Conservation (phyloP, 1,140 invertebrate genomes). For the Sarcophaga bullata region DNA sequence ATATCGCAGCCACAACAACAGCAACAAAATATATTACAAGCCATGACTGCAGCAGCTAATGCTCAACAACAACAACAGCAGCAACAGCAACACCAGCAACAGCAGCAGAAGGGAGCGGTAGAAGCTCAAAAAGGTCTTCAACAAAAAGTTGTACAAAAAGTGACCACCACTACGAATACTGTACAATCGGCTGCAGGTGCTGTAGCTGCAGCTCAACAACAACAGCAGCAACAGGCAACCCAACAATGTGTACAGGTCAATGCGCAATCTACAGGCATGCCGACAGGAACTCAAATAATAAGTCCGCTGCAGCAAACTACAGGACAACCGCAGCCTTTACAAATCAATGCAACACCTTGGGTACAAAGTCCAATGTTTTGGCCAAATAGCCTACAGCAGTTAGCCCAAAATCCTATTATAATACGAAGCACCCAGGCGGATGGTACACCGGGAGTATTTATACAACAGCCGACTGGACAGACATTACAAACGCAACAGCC, state of each 20-base stretch:
- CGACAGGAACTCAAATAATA: slow-evolving; percentile 73
- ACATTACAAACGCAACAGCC: slow-evolving; percentile 59
- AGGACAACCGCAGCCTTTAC: slow-evolving; percentile 71
- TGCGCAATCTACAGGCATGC: slow-evolving; percentile 69
- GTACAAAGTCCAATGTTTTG: slow-evolving; percentile 73
- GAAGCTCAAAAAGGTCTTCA: slow-evolving; percentile 64
- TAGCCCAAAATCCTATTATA: slow-evolving; percentile 83
- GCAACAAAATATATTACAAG: slow-evolving; percentile 59
- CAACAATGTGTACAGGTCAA: slow-evolving; percentile 73
- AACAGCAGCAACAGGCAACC: slow-evolving; percentile 64
- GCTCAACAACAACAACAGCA: slow-evolving; percentile 47
- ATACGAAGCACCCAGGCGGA: slow-evolving; percentile 83
- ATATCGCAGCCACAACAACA: slow-evolving; percentile 76
- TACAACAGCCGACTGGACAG: slow-evolving; percentile 78
- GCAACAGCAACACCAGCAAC: slow-evolving; percentile 52
- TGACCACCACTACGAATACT: slow-evolving; percentile 65
- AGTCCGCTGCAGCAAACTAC: slow-evolving; percentile 72
- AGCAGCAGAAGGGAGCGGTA: slow-evolving; percentile 40
- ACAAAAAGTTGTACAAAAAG: slow-evolving; percentile 71
- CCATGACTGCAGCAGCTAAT: slow-evolving; percentile 53
- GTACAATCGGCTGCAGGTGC: slow-evolving; percentile 54
- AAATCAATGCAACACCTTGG: slow-evolving; percentile 70
- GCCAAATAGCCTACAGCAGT: slow-evolving; percentile 74
- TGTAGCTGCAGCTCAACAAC: slow-evolving; percentile 56
- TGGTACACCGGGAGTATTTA: slow-evolving; percentile 78